These are phyloP conservation scores for Remorina albescens DNA, from an alignment of 2,797 vertebrate genomes.

Conservation along the genomic window DNA sequence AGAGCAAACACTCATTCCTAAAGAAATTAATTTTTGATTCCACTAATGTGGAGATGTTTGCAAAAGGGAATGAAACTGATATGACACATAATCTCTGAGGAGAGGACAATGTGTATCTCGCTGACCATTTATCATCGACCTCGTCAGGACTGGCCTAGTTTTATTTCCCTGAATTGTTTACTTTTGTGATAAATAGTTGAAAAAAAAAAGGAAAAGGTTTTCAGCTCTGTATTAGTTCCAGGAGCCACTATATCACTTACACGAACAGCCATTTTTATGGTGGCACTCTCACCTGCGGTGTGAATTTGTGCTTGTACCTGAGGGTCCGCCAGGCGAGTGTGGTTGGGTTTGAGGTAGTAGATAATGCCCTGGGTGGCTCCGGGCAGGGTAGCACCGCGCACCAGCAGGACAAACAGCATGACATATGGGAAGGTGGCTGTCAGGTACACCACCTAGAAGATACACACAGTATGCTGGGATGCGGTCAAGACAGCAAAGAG, in stretches of 20 bases:
- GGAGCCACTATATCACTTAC: too few relatives aligned
- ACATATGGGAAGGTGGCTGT: constrained; percentile 93
- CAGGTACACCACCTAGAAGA: constrained; percentile 91
- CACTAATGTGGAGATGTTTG: background rate
- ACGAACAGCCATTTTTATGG: background rate
- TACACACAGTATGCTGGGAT: constrained; percentile 44
- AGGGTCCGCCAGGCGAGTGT: constrained; percentile 87
- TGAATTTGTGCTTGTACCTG: constrained; percentile 81
- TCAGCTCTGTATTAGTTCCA: too few relatives aligned
- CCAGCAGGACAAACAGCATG: constrained; percentile 90
- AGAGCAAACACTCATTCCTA: background rate
- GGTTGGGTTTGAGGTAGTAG: constrained; percentile 89
- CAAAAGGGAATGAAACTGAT: background rate
- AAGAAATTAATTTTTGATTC: background rate
- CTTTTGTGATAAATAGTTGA: too few relatives aligned
- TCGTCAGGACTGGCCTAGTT: too few relatives aligned
- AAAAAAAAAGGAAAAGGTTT: too few relatives aligned
- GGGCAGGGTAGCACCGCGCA: constrained; percentile 90
- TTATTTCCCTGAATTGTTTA: too few relatives aligned
- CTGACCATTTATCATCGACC: background rate
- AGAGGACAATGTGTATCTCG: background rate
- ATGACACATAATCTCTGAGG: background rate
- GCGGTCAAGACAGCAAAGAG: constrained; percentile 32
- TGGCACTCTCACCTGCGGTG: background rate
- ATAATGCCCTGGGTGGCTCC: constrained; percentile 89